phyloP scores from a whole-genome alignment of 2,797 vertebrate genomes.

The Scolopax rusticola region DNA sequence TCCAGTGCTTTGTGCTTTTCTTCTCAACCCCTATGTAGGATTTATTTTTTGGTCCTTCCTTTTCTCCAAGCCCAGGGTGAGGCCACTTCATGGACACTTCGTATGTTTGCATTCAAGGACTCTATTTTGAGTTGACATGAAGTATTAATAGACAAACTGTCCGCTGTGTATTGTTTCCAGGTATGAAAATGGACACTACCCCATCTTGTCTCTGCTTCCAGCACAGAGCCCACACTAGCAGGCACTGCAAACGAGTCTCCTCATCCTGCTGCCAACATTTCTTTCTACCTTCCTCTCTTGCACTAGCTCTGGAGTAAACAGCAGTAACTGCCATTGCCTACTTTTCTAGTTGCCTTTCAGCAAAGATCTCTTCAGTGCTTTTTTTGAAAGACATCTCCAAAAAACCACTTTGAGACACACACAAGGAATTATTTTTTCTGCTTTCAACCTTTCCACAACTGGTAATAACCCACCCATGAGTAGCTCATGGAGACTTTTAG shows the following conservation, averaged over 20 bases:
- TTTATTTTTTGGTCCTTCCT: not conserved
- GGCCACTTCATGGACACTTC: not conserved
- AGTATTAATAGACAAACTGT: not conserved
- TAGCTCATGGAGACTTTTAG: not conserved
- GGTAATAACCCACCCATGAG: not conserved
- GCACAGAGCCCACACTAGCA: not conserved
- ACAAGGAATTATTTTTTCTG: not conserved
- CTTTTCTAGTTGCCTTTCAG: not conserved
- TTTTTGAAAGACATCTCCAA: not conserved
- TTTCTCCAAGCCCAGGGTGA: not conserved
- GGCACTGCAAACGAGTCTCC: not conserved
- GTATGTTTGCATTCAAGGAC: not conserved
- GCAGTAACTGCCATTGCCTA: not conserved
- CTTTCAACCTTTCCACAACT: not conserved
- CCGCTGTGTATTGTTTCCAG: not conserved
- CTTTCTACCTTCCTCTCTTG: not conserved
- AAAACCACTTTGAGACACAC: not conserved
- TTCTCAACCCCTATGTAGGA: rapidly evolving
- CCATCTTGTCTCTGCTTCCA: not conserved
- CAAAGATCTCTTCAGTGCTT: not conserved
- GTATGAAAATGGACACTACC: not conserved
- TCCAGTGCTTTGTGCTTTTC: not conserved
- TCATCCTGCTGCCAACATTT: not conserved
- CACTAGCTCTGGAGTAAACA: not conserved
- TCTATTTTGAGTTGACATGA: not conserved